A percentile compares a stretch with the other conserved stretches of the same genome.
These are phyloP conservation scores for Brachyalestes nurse DNA, from an alignment of 2,797 vertebrate species.

Conservation along the genomic window DNA sequence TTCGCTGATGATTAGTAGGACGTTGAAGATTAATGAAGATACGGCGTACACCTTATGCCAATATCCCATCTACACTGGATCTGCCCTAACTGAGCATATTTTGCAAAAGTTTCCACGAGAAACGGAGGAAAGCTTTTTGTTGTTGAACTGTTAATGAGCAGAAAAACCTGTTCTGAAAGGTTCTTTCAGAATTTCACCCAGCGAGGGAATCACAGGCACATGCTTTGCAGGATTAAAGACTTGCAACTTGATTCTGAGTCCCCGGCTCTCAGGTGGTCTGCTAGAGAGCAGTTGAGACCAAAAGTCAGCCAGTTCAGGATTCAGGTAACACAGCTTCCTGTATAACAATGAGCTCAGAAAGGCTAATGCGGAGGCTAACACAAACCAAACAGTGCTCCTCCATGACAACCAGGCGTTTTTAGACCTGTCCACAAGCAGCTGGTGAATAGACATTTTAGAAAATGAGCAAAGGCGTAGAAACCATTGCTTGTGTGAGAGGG, in stretches of 20 bases:
- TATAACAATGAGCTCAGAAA: constrained; percentile 49
- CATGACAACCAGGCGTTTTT: constrained; percentile 24
- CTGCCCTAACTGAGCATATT: not conserved
- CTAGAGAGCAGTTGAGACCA: constrained; percentile 39
- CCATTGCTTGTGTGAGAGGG: too few relatives aligned
- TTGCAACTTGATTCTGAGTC: constrained; percentile 55
- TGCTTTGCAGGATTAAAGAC: constrained; percentile 55
- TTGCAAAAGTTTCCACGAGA: not conserved
- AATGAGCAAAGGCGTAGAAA: not conserved
- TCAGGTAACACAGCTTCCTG: constrained; percentile 55
- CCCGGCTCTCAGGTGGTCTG: constrained; percentile 54
- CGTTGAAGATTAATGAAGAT: constrained; percentile 9
- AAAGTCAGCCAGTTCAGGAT: constrained; percentile 45
- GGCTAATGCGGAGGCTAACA: constrained; percentile 27
- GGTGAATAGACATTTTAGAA: not conserved
- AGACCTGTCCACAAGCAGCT: constrained; percentile 28
- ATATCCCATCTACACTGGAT: not conserved
- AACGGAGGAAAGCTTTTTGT: not conserved
- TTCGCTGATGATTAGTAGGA: constrained; percentile 27
- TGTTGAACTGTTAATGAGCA: not conserved
- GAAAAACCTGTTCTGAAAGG: constrained; percentile 27
- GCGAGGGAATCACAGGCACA: constrained; percentile 41
- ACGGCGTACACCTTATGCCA: not conserved
- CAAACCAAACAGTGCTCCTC: constrained; percentile 28
- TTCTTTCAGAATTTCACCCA: constrained; percentile 17